Evolutionary conservation across 1,140 invertebrate genomes (phyloP), one percentile per base, ranked within the genome.

Genomic region (Chironomus striatipennis): DNA sequence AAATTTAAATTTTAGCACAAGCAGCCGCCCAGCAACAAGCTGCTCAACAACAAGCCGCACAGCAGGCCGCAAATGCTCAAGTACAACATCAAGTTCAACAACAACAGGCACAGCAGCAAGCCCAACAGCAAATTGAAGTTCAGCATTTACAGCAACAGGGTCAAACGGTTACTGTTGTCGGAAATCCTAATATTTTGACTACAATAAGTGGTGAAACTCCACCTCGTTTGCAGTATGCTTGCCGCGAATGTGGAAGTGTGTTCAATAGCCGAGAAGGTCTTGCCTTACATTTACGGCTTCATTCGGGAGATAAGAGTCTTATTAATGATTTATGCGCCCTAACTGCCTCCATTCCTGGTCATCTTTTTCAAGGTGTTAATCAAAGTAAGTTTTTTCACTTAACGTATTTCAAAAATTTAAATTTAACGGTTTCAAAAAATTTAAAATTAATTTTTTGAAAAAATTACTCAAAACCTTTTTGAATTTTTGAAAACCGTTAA

Each of bases 281-380:
- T 73, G 90, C 90, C 74, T 84, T 92, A 75, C 92, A 95, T 83
- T 87, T 92, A 80, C 87, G 91, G 78, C 84, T 93, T 79, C 93
- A 95, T 83, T 90, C 90, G 75, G 93, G 91, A 74, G 90, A 93
- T 80, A 88, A 92, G 78, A 93, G 92, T 73, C 90, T 92, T 79
- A 91, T 93, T 74, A 94, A 92, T 76, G 92, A 94, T 83, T 85
- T 93, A 78, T 95, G 93, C 84, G 91, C 91, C 73, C 84, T 92
- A 76, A 91, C 90, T 42, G 90, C 90, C 72, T 89, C 90, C 70
- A 85, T 92, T 79, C 89, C 89, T 74, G 87, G 88, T 75, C 86
- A 88, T 77, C 87, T 88, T 74, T 82, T 88, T 17, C 65, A 70
- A 20, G 65, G 65, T 20, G 65, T 70, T 12, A 70, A 70, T 70